A percentile compares a stretch with the other conserved stretches of the same genome.
phyloP scores from a whole-genome alignment of 2,113 vertebrate species.

The Seriola rivoliana region DNA sequence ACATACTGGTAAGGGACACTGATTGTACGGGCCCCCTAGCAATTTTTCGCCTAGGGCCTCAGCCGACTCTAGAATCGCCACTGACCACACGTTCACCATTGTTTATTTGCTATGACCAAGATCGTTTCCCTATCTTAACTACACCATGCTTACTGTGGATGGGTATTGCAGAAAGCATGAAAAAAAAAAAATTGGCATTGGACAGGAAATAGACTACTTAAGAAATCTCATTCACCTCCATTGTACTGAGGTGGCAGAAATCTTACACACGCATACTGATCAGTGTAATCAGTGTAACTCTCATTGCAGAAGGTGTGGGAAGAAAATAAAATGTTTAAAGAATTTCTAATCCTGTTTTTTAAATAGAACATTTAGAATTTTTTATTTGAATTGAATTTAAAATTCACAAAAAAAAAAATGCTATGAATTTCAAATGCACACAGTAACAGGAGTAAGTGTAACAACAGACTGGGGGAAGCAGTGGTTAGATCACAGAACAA shows the following conservation, averaged over 20 bases:
- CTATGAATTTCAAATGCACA: neutral
- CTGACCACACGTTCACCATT: neutral
- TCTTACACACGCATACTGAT: neutral
- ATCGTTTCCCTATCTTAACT: neutral
- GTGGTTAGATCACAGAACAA: neutral
- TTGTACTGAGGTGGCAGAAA: neutral
- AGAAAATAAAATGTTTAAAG: neutral
- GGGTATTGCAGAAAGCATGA: neutral
- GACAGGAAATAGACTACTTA: neutral
- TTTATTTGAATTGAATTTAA: no score
- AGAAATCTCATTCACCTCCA: neutral
- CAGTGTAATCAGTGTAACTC: neutral
- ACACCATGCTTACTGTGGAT: no score
- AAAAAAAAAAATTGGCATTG: no score
- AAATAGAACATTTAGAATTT: no score
- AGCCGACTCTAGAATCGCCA: no score
- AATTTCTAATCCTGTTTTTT: no score
- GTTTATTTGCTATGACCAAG: neutral
- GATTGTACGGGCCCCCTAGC: no score
- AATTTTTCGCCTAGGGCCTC: no score
- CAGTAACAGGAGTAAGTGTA: neutral
- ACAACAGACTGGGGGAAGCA: neutral
- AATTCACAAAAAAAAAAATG: neutral
- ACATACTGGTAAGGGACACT: no score
- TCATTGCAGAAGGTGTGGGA: neutral